phyloP scores from a whole-genome alignment of 2,113 vertebrate genomes.

The Hystrix brachyura region DNA sequence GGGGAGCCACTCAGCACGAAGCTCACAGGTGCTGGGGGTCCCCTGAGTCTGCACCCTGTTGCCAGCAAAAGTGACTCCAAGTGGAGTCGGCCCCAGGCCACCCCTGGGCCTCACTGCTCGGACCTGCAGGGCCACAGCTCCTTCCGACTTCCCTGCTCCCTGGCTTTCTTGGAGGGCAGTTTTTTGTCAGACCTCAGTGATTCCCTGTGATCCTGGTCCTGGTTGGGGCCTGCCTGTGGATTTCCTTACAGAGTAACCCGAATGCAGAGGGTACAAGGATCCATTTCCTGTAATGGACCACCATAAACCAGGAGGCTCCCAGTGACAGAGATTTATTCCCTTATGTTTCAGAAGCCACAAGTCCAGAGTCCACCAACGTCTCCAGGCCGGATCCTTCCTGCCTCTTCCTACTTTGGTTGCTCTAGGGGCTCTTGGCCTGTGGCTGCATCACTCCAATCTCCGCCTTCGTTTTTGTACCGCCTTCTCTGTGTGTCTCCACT shows the following conservation, averaged over 20 bases:
- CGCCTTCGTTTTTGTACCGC: accelerated
- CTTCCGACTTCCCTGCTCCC: not conserved
- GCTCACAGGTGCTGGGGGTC: not conserved
- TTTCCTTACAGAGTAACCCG: too few relatives aligned
- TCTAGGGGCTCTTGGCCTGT: accelerated
- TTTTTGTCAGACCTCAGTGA: not conserved
- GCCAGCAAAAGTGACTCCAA: not conserved
- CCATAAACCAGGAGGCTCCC: not conserved
- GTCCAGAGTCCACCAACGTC: too few relatives aligned
- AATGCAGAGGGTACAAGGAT: too few relatives aligned
- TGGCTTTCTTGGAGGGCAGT: not conserved
- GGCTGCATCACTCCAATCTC: accelerated
- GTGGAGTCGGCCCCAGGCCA: not conserved
- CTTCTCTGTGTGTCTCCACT: too few relatives aligned
- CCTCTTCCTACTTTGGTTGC: not conserved
- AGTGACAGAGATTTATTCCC: not conserved
- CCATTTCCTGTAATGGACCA: not conserved
- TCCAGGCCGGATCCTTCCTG: not conserved
- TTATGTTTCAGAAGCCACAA: too few relatives aligned
- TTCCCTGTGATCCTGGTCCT: not conserved
- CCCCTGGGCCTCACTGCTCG: not conserved
- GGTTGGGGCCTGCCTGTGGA: too few relatives aligned
- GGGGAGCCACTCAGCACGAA: not conserved
- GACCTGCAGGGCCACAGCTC: not conserved
- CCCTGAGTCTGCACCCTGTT: not conserved